Percentiles rank a stretch among this genome's conserved stretches.
These are phyloP conservation scores for Camarhynchus parvulus DNA, from an alignment of 2,113 vertebrate species.

Conservation along the genomic window DNA sequence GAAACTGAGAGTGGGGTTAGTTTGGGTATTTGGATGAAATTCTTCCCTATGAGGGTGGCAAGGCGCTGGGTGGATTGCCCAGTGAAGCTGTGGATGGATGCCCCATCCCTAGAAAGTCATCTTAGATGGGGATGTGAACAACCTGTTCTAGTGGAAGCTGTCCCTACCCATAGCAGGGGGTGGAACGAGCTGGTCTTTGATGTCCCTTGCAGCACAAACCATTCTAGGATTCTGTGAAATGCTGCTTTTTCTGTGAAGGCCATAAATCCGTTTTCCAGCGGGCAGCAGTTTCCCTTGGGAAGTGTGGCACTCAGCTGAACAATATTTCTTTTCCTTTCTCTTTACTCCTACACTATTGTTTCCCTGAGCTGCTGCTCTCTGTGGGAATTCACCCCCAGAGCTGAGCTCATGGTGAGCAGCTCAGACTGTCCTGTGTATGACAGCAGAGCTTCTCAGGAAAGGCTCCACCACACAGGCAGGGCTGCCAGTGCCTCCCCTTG, in stretches of 20 bases:
- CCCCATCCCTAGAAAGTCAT: neutral
- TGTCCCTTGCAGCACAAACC: neutral
- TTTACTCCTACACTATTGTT: slow-evolving; percentile 19
- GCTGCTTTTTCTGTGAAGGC: neutral
- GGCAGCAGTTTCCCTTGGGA: neutral
- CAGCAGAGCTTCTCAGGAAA: neutral
- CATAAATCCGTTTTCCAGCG: neutral
- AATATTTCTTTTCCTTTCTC: slow-evolving; percentile 20
- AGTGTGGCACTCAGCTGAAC: neutral
- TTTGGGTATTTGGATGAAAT: neutral
- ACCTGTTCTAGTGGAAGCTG: neutral
- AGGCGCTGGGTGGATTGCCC: neutral
- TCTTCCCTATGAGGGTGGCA: neutral
- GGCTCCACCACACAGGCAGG: neutral
- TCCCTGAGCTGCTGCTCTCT: neutral
- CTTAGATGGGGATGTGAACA: too few species aligned
- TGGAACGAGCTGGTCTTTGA: neutral
- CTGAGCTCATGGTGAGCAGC: neutral
- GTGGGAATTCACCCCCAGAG: neutral
- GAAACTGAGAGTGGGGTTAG: neutral
- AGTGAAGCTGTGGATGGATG: neutral
- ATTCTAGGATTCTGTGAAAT: neutral
- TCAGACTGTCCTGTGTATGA: rapidly evolving
- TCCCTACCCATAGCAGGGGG: neutral
- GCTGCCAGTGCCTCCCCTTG: neutral